phyloP scores from a whole-genome alignment of 2,113 vertebrate species.

The Oenanthe oenanthe region DNA sequence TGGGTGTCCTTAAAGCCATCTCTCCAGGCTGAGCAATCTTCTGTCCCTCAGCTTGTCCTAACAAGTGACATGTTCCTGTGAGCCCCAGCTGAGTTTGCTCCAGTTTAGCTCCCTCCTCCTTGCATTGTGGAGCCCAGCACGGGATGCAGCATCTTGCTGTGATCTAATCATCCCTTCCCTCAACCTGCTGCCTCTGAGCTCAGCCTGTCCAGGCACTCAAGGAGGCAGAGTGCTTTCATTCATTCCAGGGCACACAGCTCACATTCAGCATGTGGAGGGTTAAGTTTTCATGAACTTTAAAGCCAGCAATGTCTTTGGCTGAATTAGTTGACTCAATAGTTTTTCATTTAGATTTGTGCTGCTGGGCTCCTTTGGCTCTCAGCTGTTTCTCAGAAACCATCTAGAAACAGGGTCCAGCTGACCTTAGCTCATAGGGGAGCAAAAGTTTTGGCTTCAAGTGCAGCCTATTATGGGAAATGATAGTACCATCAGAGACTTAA shows the following conservation, averaged over 20 bases:
- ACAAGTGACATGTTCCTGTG: accelerated
- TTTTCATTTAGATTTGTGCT: background rate
- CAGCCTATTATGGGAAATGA: background rate
- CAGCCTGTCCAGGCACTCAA: background rate
- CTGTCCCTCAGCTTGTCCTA: background rate
- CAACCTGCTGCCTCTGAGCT: background rate
- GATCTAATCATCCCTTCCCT: background rate
- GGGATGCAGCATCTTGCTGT: accelerated
- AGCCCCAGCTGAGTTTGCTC: background rate
- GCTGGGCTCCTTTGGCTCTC: background rate
- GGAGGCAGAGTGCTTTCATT: background rate
- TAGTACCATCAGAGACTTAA: background rate
- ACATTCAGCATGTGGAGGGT: background rate
- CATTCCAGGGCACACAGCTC: background rate
- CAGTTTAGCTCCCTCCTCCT: background rate
- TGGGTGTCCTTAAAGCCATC: background rate
- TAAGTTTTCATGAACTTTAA: background rate
- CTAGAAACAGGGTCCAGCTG: background rate
- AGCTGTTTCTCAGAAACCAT: background rate
- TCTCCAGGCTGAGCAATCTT: background rate
- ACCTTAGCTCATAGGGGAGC: background rate
- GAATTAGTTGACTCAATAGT: background rate
- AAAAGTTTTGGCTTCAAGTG: background rate
- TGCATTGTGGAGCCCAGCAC: background rate
- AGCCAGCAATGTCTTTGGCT: background rate